A percentile compares a stretch with the other conserved stretches of the same genome.
Conservation (phyloP, 2,113 vertebrate species). For the Callipepla californica region DNA sequence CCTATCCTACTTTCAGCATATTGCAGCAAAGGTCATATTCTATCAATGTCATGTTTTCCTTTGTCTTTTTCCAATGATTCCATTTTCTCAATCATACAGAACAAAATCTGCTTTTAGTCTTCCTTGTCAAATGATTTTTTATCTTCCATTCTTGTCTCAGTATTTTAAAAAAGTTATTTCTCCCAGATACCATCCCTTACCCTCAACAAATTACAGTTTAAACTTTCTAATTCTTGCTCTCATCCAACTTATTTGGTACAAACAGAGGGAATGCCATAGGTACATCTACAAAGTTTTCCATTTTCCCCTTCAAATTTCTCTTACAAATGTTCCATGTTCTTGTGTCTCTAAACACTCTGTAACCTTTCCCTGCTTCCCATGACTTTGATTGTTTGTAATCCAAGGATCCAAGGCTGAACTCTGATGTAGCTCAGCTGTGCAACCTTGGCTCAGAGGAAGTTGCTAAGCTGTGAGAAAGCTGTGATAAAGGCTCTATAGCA, state of each 20-base stretch:
- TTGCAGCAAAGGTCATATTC: background rate
- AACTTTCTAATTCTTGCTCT: background rate
- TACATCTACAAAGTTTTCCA: background rate
- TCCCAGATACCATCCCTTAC: background rate
- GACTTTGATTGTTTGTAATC: background rate
- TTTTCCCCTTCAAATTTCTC: background rate
- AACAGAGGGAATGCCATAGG: background rate
- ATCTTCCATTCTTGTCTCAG: background rate
- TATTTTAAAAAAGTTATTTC: background rate
- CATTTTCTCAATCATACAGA: background rate
- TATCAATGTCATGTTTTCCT: background rate
- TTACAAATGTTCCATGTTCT: background rate
- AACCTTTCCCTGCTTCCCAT: background rate
- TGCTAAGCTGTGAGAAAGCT: background rate
- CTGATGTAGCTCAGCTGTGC: background rate
- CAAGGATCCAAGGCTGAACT: background rate
- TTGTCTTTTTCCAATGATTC: background rate
- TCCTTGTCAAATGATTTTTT: background rate
- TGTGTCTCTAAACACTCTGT: background rate
- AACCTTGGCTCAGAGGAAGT: slow-evolving; percentile 16
- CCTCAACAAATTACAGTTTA: background rate
- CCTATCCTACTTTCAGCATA: background rate
- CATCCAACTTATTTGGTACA: background rate
- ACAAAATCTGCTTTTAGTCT: background rate
- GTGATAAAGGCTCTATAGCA: background rate